Percentiles rank a stretch among this genome's conserved stretches.
These are phyloP conservation scores for Parapsyche elsis DNA, from an alignment of 1,140 invertebrate genomes.

Conservation along the genomic window DNA sequence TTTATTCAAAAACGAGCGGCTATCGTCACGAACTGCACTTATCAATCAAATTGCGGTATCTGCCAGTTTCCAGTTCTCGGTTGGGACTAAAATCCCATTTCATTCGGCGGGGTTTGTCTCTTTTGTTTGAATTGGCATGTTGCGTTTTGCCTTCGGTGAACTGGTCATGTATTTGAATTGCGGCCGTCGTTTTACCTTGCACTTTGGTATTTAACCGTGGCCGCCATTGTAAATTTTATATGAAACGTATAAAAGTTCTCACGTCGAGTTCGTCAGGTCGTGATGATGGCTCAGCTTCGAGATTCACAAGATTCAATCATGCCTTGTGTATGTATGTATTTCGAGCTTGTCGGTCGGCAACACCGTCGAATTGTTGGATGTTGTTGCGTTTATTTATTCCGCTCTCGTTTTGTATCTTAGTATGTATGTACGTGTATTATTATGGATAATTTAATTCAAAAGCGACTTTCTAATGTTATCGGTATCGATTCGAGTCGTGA, in stretches of 20 bases:
- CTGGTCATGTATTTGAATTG: conserved; percentile 10
- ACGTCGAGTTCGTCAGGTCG: conserved; percentile 47
- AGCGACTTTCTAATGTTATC: background rate
- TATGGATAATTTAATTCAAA: background rate
- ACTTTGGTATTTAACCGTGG: conserved; percentile 46
- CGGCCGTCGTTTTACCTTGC: conserved; percentile 41
- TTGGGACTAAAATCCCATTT: background rate
- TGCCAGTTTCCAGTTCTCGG: background rate
- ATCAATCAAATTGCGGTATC: background rate
- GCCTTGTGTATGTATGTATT: background rate
- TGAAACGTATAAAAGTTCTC: conserved; percentile 52
- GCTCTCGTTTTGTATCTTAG: background rate
- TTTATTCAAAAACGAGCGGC: background rate
- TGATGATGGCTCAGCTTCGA: conserved; percentile 47
- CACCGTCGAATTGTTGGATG: conserved; percentile 1
- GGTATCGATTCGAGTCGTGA: too few species aligned
- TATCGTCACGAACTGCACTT: conserved; percentile 1
- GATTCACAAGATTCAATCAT: conserved; percentile 37
- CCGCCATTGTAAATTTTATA: conserved; percentile 47
- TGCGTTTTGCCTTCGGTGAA: background rate
- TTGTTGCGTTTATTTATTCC: background rate
- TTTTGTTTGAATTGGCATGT: background rate
- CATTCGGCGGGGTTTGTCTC: background rate
- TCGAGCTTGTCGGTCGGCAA: background rate
- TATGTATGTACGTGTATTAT: background rate